phyloP scores from a whole-genome alignment of 2,113 vertebrate genomes.

The Dasyurus viverrinus region DNA sequence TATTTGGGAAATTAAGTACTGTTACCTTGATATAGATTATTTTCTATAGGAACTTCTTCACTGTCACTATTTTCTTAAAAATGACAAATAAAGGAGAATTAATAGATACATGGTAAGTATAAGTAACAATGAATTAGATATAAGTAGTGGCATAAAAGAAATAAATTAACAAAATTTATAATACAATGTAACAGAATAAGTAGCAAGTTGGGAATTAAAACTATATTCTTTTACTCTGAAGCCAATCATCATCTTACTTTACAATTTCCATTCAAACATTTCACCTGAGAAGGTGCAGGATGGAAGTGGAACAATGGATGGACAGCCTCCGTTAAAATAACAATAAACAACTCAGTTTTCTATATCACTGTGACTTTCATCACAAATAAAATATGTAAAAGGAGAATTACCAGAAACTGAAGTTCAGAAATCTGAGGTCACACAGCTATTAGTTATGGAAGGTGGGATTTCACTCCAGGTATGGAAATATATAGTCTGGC shows the following conservation, averaged over 20 bases:
- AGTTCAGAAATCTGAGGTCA: background rate
- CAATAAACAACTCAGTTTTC: background rate
- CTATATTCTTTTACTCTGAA: background rate
- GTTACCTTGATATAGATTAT: background rate
- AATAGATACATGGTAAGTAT: background rate
- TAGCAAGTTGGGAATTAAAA: background rate
- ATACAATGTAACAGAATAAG: background rate
- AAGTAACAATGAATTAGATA: background rate
- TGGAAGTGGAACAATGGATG: background rate
- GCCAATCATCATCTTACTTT: background rate
- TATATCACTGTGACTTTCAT: background rate
- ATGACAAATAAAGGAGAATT: background rate
- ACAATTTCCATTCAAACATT: background rate
- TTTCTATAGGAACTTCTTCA: background rate
- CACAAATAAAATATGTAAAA: background rate
- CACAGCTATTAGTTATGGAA: background rate
- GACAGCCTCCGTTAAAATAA: background rate
- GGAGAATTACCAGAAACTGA: background rate
- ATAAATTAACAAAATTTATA: background rate
- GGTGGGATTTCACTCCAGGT: background rate
- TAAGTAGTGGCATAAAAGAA: background rate
- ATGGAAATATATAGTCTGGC: background rate
- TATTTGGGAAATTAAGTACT: background rate
- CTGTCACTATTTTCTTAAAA: background rate
- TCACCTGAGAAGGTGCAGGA: background rate